These are phyloP conservation scores for Caretta caretta DNA, from an alignment of 2,113 vertebrate species.

Conservation along the genomic window DNA sequence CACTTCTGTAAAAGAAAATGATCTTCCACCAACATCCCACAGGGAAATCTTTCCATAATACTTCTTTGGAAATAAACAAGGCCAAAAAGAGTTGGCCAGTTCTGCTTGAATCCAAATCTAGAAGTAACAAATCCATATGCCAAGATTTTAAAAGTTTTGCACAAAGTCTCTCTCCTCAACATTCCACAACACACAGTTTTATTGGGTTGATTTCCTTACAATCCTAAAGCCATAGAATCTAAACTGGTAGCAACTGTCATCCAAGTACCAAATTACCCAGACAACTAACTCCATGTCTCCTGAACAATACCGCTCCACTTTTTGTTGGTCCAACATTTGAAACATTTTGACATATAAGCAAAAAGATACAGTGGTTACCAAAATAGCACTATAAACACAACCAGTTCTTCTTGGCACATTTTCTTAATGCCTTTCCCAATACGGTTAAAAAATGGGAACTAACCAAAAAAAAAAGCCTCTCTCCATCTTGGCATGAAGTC, in stretches of 20 bases:
- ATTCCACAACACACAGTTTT: conserved; percentile 47
- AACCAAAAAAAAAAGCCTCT: conserved; percentile 30
- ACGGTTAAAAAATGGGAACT: conserved; percentile 64
- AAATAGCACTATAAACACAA: conserved; percentile 71
- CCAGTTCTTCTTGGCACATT: conserved; percentile 55
- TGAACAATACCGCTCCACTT: neutral
- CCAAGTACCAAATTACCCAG: neutral
- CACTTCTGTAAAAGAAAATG: conserved; percentile 41
- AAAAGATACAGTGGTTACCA: conserved; percentile 42
- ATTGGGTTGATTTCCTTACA: conserved; percentile 47
- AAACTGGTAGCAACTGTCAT: conserved; percentile 47
- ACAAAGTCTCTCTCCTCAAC: neutral
- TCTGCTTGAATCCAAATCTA: conserved; percentile 3
- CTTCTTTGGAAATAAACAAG: conserved; percentile 33
- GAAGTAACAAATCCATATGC: conserved; percentile 31
- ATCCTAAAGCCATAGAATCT: conserved; percentile 39
- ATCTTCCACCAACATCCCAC: conserved; percentile 48
- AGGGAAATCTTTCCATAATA: conserved; percentile 23
- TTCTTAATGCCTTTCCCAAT: conserved; percentile 75
- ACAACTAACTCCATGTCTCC: neutral
- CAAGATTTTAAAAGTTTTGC: conserved; percentile 32
- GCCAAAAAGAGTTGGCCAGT: conserved; percentile 23
- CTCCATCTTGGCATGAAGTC: conserved; percentile 43
- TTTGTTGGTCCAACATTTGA: conserved; percentile 22
- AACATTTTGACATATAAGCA: conserved; percentile 36